phyloP scores from a whole-genome alignment of 2,113 vertebrate species.

The Pungitius pungitius region DNA sequence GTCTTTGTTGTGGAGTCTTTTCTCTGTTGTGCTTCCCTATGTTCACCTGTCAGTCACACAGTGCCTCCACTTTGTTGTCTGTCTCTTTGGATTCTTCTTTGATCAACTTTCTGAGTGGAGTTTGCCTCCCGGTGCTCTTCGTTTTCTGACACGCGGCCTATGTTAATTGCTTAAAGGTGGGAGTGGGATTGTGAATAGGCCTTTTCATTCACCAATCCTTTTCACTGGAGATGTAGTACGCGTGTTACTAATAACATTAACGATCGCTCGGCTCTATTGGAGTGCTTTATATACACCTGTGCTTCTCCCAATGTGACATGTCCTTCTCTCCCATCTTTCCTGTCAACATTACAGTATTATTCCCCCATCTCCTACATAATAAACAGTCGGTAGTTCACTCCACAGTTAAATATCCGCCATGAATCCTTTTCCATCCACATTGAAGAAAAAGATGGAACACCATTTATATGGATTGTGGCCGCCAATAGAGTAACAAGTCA shows the following conservation, averaged over 20 bases:
- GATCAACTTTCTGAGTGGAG: conserved; percentile 45
- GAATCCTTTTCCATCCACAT: background rate
- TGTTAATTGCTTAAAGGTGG: conserved; percentile 28
- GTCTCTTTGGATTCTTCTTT: conserved; percentile 24
- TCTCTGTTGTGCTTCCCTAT: conserved; percentile 13
- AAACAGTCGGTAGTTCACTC: background rate
- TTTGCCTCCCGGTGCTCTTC: conserved; percentile 23
- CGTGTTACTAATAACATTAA: conserved; percentile 38
- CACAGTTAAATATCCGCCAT: background rate
- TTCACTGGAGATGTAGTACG: conserved; percentile 14
- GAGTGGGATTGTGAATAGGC: conserved; percentile 20
- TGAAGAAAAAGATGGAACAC: background rate
- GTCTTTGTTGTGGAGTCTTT: conserved; percentile 32
- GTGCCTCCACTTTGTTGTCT: conserved; percentile 9
- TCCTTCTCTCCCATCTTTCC: background rate
- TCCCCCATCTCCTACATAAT: background rate
- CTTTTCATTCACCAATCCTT: conserved; percentile 9
- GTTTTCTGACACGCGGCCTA: conserved; percentile 23
- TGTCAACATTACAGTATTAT: background rate
- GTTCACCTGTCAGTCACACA: conserved; percentile 44
- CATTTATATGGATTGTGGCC: background rate
- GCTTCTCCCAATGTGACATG: background rate
- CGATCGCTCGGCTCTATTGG: background rate
- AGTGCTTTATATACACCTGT: conserved; percentile 8
- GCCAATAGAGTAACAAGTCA: background rate